phyloP scores from a whole-genome alignment of 2,797 vertebrate species.

The Brachyrhaphis roseni region DNA sequence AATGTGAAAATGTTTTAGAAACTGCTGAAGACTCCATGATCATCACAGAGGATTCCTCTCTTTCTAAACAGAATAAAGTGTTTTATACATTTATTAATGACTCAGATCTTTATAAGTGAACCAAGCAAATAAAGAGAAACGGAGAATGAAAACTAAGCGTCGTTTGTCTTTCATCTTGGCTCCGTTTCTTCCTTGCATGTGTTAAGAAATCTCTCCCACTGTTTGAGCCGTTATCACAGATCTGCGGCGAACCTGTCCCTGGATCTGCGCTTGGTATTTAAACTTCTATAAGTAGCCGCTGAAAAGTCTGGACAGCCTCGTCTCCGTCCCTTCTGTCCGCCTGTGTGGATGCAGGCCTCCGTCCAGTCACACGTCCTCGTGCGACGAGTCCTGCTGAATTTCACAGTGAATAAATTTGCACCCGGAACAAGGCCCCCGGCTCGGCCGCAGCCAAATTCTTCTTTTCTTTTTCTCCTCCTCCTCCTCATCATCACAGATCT shows the following conservation, averaged over 20 bases:
- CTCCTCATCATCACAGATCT: slow-evolving; percentile 38
- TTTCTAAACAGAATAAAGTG: not conserved
- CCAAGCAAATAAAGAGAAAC: not conserved
- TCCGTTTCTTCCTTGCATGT: slow-evolving; percentile 2
- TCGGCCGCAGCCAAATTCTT: slow-evolving; percentile 57
- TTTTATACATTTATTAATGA: not conserved
- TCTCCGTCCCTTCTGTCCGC: slow-evolving; percentile 66
- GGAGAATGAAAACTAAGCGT: not conserved
- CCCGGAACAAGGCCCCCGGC: slow-evolving; percentile 59
- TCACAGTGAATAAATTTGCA: slow-evolving; percentile 80
- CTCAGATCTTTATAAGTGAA: not conserved
- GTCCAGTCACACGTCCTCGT: slow-evolving; percentile 74
- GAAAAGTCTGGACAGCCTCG: slow-evolving; percentile 51
- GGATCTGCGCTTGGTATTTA: slow-evolving; percentile 24
- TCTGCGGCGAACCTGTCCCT: not conserved
- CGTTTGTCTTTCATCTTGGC: not conserved
- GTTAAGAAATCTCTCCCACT: slow-evolving; percentile 20
- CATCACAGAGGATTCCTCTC: not conserved
- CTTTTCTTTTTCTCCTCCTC: slow-evolving; percentile 15
- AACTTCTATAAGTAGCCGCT: slow-evolving; percentile 44
- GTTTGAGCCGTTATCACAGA: slow-evolving; percentile 12
- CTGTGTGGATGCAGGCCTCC: slow-evolving; percentile 59
- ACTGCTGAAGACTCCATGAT: not conserved
- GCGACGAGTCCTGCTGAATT: slow-evolving; percentile 66
- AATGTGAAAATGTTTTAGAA: not conserved